A percentile compares a stretch with the other conserved stretches of the same genome.
phyloP scores from a whole-genome alignment of 2,797 vertebrate genomes.

The Morelia viridis region DNA sequence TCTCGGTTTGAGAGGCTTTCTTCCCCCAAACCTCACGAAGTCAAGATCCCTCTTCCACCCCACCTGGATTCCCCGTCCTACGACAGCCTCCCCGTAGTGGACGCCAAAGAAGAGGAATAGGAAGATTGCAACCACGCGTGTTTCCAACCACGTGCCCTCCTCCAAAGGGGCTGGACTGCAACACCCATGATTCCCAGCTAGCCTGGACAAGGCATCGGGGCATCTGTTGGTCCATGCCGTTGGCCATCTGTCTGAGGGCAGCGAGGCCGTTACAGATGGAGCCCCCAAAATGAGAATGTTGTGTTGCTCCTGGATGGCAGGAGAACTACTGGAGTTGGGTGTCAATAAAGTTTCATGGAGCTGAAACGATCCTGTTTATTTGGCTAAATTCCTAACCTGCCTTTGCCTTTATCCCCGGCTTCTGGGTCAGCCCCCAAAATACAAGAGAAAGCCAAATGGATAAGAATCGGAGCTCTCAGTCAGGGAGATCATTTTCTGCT shows the following conservation, averaged over 20 bases:
- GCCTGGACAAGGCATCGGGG: not conserved
- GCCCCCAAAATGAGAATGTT: not conserved
- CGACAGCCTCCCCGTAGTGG: conserved; percentile 34
- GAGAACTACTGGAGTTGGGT: not conserved
- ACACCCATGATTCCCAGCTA: not conserved
- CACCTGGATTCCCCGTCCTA: not conserved
- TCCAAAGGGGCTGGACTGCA: not conserved
- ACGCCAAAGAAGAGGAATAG: conserved; percentile 9
- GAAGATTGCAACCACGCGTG: rapidly evolving
- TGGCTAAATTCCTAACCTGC: not conserved
- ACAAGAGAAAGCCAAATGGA: not conserved
- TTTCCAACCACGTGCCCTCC: not conserved
- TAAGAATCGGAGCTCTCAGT: not conserved
- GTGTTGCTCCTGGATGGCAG: not conserved
- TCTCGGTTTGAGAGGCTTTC: not conserved
- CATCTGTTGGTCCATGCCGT: not conserved
- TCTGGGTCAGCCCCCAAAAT: not conserved
- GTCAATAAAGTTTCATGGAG: not conserved
- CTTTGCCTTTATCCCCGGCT: not conserved
- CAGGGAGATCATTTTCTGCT: not conserved
- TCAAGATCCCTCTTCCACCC: not conserved
- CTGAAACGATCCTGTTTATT: not conserved
- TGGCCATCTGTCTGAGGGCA: not conserved
- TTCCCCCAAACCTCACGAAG: not conserved
- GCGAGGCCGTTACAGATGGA: not conserved